phyloP scores from a whole-genome alignment of 2,113 vertebrate genomes.

The Brevimyrus niger region DNA sequence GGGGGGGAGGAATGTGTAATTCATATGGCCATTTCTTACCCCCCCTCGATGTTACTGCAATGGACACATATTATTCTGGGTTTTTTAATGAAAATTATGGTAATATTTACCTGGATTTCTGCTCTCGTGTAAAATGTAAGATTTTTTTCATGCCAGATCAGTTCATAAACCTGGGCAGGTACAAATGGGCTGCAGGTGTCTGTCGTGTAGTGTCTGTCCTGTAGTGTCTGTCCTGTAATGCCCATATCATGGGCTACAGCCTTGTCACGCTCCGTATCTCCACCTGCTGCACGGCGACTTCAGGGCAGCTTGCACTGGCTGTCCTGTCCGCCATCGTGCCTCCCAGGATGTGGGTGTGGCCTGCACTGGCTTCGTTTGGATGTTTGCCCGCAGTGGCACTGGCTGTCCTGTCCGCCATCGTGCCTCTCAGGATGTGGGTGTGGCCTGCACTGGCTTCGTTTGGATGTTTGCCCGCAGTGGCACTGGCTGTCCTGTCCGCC shows the following conservation, averaged over 20 bases:
- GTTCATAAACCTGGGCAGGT: slow-evolving; percentile 10
- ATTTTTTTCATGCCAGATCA: neutral
- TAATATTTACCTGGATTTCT: neutral
- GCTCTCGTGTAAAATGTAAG: neutral
- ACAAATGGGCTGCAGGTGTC: neutral
- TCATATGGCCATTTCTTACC: neutral
- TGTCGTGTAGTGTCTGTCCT: neutral
- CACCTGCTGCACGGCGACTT: neutral
- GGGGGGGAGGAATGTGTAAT: neutral
- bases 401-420: neutral
- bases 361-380: neutral
- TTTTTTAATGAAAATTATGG: neutral
- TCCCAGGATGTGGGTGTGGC: neutral
- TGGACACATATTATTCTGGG: neutral
- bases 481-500: neutral
- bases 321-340: neutral
- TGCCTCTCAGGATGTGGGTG: neutral
- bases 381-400: neutral
- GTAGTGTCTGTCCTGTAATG: neutral
- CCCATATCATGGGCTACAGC: neutral
- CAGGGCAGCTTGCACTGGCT: neutral
- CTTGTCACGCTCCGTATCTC: neutral
- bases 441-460: neutral
- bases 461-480: neutral
- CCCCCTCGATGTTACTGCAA: neutral